Evolutionary conservation across 92 coral and sea anemone genomes (phyloP), one percentile per base, ranked within the genome.

Genomic region (Porites cylindrica): DNA sequence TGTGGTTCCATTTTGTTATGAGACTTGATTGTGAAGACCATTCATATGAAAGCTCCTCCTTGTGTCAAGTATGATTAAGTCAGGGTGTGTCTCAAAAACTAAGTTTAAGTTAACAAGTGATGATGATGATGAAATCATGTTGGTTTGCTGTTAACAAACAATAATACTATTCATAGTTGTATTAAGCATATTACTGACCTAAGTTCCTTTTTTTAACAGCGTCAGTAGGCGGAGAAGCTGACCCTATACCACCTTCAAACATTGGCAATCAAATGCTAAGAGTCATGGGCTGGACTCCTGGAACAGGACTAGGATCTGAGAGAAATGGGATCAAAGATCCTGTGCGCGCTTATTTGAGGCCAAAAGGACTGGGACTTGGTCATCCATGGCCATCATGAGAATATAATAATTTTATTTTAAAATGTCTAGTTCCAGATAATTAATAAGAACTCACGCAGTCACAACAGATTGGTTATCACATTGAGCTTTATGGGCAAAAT

Each of bases 221-320:
- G 3, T 50, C 80, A 62, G 63, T 75, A 4, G 87, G 79, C 2
- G 81, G 62, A 50, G 80, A 73, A 52, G 85, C 98, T 13, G 82
- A 86, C 51, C 98, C 99, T 6, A 90, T 97, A 59, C 94, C 98
- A 2, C 91, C 88, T 74, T 69, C 90, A 82, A 97, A 97, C 87
- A 96, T 92, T 70, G 99, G 99, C 9, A 97, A 95, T 77, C 97
- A 97, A 90, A 95, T 97, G 96, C 86, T 97, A 3, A 91, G 98
- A 52, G 90, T 72, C 61, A 97, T 97, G 99, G 99, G 99, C 11
- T 97, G 99, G 99, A 91, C 92, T 54, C 99, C 99, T 2, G 99
- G 99, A 6, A 92, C 94, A 71, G 99, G 99, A 11, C 91, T 97
- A 20, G 99, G 99, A 52, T 92, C 96, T 18, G 94, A 93, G 71